Evolutionary conservation across 2,113 vertebrate species (phyloP), one percentile per base, ranked within the genome.

Genomic region (Protomyctophum bolini): DNA sequence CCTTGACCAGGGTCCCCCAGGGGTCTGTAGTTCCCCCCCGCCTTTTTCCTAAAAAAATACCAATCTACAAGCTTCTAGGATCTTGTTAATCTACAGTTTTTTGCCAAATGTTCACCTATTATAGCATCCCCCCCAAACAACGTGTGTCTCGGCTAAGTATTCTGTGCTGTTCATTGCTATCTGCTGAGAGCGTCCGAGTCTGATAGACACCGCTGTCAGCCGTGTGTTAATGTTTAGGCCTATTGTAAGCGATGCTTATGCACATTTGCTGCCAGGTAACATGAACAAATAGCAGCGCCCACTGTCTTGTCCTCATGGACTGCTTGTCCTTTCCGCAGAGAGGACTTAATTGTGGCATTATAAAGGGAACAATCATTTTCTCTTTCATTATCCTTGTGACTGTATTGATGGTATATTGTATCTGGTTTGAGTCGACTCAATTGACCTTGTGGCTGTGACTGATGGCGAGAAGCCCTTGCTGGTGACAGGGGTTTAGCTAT

Each of bases 241-340:
- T 74, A 76, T 48, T 72, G 52, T 70, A 71, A 79, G 21, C 79
- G 75, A 82, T 76, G 76, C 77, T 82, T 76, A 75, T 81, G 79
- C 62, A 68, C 66, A 72, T 80, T 76, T 4, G 69, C 56, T 83
- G 79, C 76, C 74, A 82, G 62, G 77, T 87, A 82, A 79, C 78
- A 75, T 71, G 77, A 83, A 73, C 70, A 29, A 78, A 87, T 71
- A 87, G 21, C 65, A 81, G 66, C 70, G 65, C 72, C 62, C 77
- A 67, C 76, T 84, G 21, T 21, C 21, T 21, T 67, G 56, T 72
- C 72, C 72, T 80, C 65, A 73, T 11, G 66, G 76, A 58, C 69
- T 70, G 70, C 74, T 79, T 82, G 63, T 68, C 1, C 21, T 21
- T 21, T 66, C 62, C 62, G 71, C 71, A 76, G 61, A 1, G 69